Conservation (phyloP, 2,113 vertebrate species). For the Stigmatopora nigra region DNA sequence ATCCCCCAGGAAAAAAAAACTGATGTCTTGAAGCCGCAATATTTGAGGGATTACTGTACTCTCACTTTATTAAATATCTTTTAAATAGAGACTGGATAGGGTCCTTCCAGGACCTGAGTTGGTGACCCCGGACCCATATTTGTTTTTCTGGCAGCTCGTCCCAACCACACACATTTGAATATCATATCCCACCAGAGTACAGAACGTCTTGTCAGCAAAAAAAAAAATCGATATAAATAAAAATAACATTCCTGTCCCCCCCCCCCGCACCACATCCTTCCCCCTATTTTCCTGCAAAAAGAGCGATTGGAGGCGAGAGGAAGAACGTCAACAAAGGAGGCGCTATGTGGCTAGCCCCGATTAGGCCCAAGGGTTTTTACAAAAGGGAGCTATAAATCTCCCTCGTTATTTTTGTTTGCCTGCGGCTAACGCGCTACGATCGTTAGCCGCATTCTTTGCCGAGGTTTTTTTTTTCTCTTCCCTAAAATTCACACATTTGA, state of each 20-base stretch:
- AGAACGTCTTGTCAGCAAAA: slow-evolving; percentile 61
- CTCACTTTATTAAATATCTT: too few relatives aligned
- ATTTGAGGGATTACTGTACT: too few relatives aligned
- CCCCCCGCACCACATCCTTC: slow-evolving; percentile 61
- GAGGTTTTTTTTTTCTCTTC: too few relatives aligned
- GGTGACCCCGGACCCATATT: neutral
- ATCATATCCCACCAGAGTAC: slow-evolving; percentile 30
- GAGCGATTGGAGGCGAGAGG: slow-evolving; percentile 49
- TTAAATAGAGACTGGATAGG: too few relatives aligned
- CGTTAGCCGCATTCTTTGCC: slow-evolving; percentile 14
- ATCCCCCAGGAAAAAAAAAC: too few relatives aligned
- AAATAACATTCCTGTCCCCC: slow-evolving; percentile 40
- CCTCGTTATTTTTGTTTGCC: slow-evolving; percentile 1
- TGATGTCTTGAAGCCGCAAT: too few relatives aligned
- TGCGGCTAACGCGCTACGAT: slow-evolving; percentile 2
- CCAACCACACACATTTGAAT: slow-evolving; percentile 7
- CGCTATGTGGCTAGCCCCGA: slow-evolving; percentile 20
- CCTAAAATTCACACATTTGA: neutral
- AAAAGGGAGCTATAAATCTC: slow-evolving; percentile 10
- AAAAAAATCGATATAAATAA: slow-evolving; percentile 13
- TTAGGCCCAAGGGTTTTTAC: slow-evolving; percentile 23
- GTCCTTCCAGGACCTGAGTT: too few relatives aligned
- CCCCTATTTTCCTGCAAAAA: slow-evolving; percentile 49
- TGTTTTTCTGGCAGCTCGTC: neutral
- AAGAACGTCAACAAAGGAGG: slow-evolving; percentile 43